Conservation (phyloP, 2,113 vertebrate species). For the Antennarius striatus region DNA sequence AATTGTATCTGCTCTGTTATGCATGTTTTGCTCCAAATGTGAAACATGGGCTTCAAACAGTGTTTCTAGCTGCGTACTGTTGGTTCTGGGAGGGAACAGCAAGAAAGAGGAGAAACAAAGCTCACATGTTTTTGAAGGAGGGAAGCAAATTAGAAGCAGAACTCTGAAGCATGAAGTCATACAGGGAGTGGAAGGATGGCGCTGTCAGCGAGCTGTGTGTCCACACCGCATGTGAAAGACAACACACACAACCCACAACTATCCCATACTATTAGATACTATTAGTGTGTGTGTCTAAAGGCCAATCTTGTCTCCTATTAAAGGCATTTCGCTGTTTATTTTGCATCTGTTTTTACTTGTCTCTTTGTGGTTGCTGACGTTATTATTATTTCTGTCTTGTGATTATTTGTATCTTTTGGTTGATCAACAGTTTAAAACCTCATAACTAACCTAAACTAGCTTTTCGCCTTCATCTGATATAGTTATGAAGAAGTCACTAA, state of each 20-base stretch:
- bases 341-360: too few relatives aligned
- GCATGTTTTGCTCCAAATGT: not conserved
- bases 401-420: too few relatives aligned
- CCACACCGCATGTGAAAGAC: too few relatives aligned
- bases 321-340: not conserved
- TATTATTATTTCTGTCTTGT: not conserved
- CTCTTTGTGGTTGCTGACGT: not conserved
- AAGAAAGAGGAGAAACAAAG: conserved; percentile 16
- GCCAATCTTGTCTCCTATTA: too few relatives aligned
- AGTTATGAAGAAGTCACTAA: not conserved
- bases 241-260: too few relatives aligned
- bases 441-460: not conserved
- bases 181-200: conserved; percentile 26
- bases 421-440: not conserved
- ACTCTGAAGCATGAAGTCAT: conserved; percentile 24
- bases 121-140: conserved; percentile 20
- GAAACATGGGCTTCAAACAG: not conserved
- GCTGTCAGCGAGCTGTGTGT: too few relatives aligned
- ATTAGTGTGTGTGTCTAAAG: too few relatives aligned
- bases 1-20: not conserved
- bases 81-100: conserved; percentile 33
- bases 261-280: too few relatives aligned
- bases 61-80: not conserved
- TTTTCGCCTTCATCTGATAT: not conserved
- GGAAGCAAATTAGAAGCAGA: conserved; percentile 56